These are phyloP conservation scores for Pegoplata infirma DNA, from an alignment of 2,888 invertebrate genomes.

Conservation along the genomic window DNA sequence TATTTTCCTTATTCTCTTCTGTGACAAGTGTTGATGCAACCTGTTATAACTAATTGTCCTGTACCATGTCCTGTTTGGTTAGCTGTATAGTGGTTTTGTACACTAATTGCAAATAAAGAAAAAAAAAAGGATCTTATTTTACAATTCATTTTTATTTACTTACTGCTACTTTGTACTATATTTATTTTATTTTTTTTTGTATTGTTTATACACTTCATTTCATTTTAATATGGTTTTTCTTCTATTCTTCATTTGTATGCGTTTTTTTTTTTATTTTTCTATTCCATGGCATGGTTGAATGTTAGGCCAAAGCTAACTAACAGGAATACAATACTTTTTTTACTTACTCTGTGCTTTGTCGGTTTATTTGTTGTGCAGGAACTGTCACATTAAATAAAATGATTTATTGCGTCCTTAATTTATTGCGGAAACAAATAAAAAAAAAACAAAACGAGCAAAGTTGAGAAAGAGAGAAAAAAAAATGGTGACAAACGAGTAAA, in stretches of 20 bases:
- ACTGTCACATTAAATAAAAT: conserved; percentile 61
- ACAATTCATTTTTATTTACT: background rate
- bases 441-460: too few species aligned
- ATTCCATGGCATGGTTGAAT: background rate
- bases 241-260: background rate
- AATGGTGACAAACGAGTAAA: conserved; percentile 28
- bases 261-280: background rate
- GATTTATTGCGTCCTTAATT: conserved; percentile 59
- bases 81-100: background rate
- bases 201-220: background rate
- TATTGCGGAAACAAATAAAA: conserved; percentile 58
- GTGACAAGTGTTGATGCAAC: background rate
- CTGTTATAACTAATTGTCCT: background rate
- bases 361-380: conserved; percentile 46
- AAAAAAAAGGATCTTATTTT: too few species aligned
- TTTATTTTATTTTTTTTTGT: too few species aligned
- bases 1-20: too few species aligned
- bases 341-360: background rate
- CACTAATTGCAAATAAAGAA: background rate
- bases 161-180: background rate
- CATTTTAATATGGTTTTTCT: too few species aligned
- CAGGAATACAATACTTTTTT: background rate
- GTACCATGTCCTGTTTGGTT: background rate
- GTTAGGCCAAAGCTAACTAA: background rate
- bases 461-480: conserved; percentile 14